Evolutionary conservation across 2,888 invertebrate species (phyloP), one percentile per base, ranked within the genome.

Genomic region (Chloroclystis v-ata): DNA sequence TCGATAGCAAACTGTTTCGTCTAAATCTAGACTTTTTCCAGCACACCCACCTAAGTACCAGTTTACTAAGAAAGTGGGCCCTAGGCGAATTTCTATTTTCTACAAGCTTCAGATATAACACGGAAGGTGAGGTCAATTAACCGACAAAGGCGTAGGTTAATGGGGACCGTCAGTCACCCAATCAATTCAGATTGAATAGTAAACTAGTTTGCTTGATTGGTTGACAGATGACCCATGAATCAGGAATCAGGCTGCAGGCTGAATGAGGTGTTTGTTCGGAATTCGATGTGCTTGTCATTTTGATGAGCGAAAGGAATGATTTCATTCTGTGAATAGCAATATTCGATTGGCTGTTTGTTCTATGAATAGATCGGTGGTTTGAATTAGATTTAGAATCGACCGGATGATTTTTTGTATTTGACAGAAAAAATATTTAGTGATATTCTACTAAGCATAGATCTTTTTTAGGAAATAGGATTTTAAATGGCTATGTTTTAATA

Each of bases 31-130:
- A 51, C 43, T 49, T 60, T 52, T 57, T 61, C 59, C 60, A 37
- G 59, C 67, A 69, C 72, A 65, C 72, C 75, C 73, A 75, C 65
- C 57, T 64, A 82, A 72, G 72, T 76, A 63, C 59, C 56, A 60
- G 60, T 60, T 68, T 69, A 47, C 63, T 62, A 81, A 79, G 83
- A 84, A 83, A 84, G 82, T 73, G 74, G 35, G 76, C 82, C 80
- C 79, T 78, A 73, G 61, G 75, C 75, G 71, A 75, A 80, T 84
- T 82, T 82, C 82, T 80, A 81, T 83, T 82, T 83, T 79, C 74
- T 78, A 72, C 75, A 82, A 83, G 80, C 77, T 78, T 68, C 65
- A 70, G 71, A 69, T 69, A 72, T 76, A 80, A 81, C 76, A 70
- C 66, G 63, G 66, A 66, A 72, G 73, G 70, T 72, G 71, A 65